Evolutionary conservation across 2,888 invertebrate genomes (phyloP).

Genomic region (Corythucha ciliata): DNA sequence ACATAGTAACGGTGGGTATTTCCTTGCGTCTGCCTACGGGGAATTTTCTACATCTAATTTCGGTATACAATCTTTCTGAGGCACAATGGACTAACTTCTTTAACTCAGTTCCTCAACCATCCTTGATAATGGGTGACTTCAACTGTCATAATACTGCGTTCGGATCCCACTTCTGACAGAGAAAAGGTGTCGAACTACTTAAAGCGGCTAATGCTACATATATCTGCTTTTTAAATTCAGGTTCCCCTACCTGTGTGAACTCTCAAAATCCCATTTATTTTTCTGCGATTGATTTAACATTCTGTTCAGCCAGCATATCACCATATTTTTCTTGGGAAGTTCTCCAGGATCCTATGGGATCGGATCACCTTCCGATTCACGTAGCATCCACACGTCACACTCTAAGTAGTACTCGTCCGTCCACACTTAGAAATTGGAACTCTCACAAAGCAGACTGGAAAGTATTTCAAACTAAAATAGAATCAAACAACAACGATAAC

Average conservation of each 20-base stretch:
- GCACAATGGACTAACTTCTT: neutral
- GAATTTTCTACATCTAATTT: too few species aligned
- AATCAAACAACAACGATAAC: neutral
- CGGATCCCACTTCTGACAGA: neutral
- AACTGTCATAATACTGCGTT: constrained; percentile 6
- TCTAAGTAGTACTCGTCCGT: neutral
- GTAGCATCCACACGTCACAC: neutral
- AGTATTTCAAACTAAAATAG: neutral
- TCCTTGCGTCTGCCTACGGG: too few species aligned
- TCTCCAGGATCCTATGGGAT: constrained; percentile 6
- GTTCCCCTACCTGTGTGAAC: constrained; percentile 1
- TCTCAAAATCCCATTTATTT: neutral
- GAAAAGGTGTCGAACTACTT: neutral
- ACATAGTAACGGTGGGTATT: too few species aligned
- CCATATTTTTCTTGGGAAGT: neutral
- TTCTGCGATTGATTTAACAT: constrained; percentile 12
- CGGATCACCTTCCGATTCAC: constrained; percentile 1
- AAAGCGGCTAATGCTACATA: neutral
- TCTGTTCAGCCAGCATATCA: neutral
- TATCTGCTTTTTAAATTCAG: neutral
- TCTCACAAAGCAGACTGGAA: neutral
- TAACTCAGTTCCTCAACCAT: neutral
- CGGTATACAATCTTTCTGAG: too few species aligned
- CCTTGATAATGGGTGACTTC: constrained; percentile 1
- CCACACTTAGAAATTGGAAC: neutral